Evolutionary conservation across 2,113 vertebrate species (phyloP), one percentile per base, ranked within the genome.

Genomic region (Carassius gibelio): DNA sequence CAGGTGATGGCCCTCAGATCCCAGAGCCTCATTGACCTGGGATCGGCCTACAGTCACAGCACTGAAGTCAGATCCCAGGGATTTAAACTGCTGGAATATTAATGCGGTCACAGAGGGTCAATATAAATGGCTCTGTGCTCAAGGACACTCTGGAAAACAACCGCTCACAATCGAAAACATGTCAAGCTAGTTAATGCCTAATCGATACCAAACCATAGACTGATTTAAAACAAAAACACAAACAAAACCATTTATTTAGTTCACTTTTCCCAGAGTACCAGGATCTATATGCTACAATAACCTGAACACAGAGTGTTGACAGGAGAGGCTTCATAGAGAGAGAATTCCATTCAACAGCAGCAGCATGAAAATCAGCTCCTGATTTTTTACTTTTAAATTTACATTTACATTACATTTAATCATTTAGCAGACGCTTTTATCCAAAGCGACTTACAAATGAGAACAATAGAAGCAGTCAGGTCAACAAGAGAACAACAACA

Each of bases 141-240:
- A 88, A 86, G 84, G 84, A 86, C 82, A 75, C 74, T n/a, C 45
- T 38, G 4, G 34, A 45, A 68, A 69, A 88, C 61, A 72, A 62
- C 75, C 30, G 36, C 69, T 34, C n/a, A 6, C 38, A 42, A 85
- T 82, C 61, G 62, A 82, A 81, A 62, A 83, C 72, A 75, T 79
- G 45, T 45, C 82, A 75, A 59, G 81, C 34, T 68, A 52, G 82
- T 90, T 91, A 88, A 93, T 87, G 85, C 76, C 82, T 81, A 88
- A 91, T 94, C 92, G 92, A 91, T 93, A 89, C 59, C 55, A 3
- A 19, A 38, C 75, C 1, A 91, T 91, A 6, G 87, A 93, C 89
- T 82, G 68, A 71, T 59, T 85, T 52, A 19, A 69, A 75, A 69
- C 57, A 87, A 92, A 88, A 88, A 85, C 82, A 83, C 82, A 85